These are phyloP conservation scores for Cynodonichthys magdalenae DNA, from an alignment of 2,797 vertebrate species.

Conservation along the genomic window DNA sequence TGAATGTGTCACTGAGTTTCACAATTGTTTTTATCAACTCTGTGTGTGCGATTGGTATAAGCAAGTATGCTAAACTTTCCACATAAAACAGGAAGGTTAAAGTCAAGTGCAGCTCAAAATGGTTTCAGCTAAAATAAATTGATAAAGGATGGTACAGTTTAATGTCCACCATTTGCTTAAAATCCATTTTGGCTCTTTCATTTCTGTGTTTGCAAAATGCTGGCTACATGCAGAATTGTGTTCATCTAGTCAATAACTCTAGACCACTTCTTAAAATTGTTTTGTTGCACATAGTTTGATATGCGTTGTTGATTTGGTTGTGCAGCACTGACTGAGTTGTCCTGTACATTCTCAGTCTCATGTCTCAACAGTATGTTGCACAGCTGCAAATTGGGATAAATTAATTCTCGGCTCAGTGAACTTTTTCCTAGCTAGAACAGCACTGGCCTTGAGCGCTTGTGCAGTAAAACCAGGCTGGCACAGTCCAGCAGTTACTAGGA, in stretches of 20 bases:
- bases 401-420: slow-evolving; percentile 67
- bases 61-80: not conserved
- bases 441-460: slow-evolving; percentile 52
- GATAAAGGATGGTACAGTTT: not conserved
- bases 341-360: not conserved
- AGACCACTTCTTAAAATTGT: not conserved
- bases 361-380: slow-evolving; percentile 44
- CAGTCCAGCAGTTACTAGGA: slow-evolving; percentile 42
- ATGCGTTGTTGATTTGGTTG: not conserved
- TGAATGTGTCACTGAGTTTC: not conserved
- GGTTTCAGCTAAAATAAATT: not conserved
- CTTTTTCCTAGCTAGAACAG: slow-evolving; percentile 51
- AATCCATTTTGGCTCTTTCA: not conserved
- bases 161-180: not conserved
- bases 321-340: slow-evolving; percentile 3
- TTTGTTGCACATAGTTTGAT: not conserved
- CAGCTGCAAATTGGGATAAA: slow-evolving; percentile 66
- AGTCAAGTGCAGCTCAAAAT: not conserved
- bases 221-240: not conserved
- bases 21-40: not conserved
- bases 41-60: no score
- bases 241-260: not conserved
- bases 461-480: slow-evolving; percentile 46
- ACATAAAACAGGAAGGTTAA: not conserved
- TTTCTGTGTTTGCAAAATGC: not conserved